These are phyloP conservation scores for Tetragonula carbonaria DNA, from an alignment of 2,888 invertebrate genomes.

Conservation along the genomic window DNA sequence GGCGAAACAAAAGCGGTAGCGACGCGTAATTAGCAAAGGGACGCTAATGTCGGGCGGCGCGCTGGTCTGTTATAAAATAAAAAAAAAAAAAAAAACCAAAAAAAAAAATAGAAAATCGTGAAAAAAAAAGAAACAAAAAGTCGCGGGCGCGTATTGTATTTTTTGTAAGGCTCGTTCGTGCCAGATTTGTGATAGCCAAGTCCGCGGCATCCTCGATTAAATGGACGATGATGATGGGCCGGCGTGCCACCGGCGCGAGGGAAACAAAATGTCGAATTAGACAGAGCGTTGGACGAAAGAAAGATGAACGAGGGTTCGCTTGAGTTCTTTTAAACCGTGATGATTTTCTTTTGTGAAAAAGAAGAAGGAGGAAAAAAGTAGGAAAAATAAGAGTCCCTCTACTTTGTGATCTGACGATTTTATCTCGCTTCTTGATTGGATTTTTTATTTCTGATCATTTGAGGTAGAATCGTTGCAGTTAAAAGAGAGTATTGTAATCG, in stretches of 20 bases:
- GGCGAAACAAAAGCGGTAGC: conserved; percentile 53
- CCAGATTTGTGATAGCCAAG: conserved; percentile 83
- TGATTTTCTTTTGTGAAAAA: background rate
- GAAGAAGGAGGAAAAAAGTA: too few relatives aligned
- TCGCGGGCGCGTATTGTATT: conserved; percentile 80
- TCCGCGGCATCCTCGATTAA: conserved; percentile 78
- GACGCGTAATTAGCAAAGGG: conserved; percentile 53
- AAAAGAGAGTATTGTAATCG: background rate
- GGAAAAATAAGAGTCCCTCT: background rate
- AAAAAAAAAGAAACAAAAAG: conserved; percentile 49
- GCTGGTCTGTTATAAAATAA: conserved; percentile 66
- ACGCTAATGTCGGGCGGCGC: conserved; percentile 59
- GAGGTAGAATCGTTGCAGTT: background rate
- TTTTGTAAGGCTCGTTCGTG: conserved; percentile 82
- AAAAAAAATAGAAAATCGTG: conserved; percentile 35
- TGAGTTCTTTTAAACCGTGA: conserved; percentile 38
- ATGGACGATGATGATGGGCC: conserved; percentile 67
- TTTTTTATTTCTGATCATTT: background rate
- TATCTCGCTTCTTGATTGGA: background rate
- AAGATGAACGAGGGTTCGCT: conserved; percentile 37
- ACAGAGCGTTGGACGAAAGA: conserved; percentile 36
- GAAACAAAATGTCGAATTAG: conserved; percentile 46
- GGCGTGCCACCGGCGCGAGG: conserved; percentile 59
- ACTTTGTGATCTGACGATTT: background rate
- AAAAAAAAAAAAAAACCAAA: conserved; percentile 40